Conservation (phyloP, 1,140 invertebrate species). For the Heliconius himera region DNA sequence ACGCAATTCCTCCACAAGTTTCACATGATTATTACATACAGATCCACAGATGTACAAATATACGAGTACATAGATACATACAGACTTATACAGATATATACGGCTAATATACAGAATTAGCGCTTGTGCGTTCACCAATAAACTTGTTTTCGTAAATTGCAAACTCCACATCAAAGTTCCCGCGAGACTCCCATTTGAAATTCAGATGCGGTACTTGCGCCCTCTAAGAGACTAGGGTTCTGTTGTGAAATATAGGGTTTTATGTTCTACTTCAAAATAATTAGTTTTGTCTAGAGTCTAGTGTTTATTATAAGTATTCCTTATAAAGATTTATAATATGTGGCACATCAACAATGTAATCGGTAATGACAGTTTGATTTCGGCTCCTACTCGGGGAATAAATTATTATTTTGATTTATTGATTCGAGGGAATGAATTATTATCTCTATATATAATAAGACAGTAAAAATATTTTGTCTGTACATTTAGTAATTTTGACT, state of each 20-base stretch:
- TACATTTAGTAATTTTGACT: too few species aligned
- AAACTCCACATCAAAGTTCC: conserved; percentile 51
- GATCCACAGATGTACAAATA: neutral
- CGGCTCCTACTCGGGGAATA: too few species aligned
- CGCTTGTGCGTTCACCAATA: conserved; percentile 36
- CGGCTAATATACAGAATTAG: conserved; percentile 38
- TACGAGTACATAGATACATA: neutral
- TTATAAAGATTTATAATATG: too few species aligned
- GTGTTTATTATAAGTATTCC: neutral
- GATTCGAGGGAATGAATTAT: too few species aligned
- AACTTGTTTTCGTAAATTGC: conserved; percentile 55
- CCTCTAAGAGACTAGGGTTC: conserved; percentile 29
- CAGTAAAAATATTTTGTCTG: too few species aligned
- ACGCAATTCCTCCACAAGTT: too few species aligned
- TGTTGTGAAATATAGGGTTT: conserved; percentile 9
- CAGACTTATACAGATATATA: neutral
- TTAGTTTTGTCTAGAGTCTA: neutral
- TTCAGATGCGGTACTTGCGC: conserved; percentile 54
- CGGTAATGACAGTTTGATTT: too few species aligned
- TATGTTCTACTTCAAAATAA: neutral
- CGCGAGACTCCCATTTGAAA: conserved; percentile 52
- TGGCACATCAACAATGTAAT: too few species aligned
- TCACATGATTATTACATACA: neutral
- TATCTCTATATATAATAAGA: too few species aligned
- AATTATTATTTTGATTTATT: too few species aligned